phyloP scores from a whole-genome alignment of 1,140 invertebrate genomes.

The Camponotus floridanus region DNA sequence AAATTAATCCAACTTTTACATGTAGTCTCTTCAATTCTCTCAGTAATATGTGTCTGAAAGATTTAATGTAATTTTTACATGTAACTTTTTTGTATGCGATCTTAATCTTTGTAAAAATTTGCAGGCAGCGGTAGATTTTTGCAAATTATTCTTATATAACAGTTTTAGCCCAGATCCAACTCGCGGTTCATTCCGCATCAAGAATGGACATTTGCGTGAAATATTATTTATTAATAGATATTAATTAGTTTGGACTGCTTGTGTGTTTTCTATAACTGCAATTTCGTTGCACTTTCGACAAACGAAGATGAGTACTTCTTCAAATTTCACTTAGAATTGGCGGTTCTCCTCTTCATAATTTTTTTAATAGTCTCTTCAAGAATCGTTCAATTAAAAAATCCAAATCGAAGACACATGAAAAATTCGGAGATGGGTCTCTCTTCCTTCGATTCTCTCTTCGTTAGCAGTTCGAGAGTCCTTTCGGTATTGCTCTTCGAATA shows the following conservation, averaged over 20 bases:
- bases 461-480: not conserved
- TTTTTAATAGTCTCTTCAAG: slow-evolving; percentile 16
- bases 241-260: not conserved
- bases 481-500: not conserved
- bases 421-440: not conserved
- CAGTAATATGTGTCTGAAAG: not conserved
- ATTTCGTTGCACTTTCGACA: slow-evolving; percentile 34
- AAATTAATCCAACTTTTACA: not conserved
- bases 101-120: slow-evolving; percentile 2
- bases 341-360: slow-evolving; percentile 10
- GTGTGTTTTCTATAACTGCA: not conserved
- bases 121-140: slow-evolving; percentile 14
- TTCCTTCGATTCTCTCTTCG: not conserved
- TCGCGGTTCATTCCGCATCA: not conserved
- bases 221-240: slow-evolving; percentile 8
- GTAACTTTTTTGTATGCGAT: not conserved
- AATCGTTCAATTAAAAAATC: slow-evolving; percentile 33
- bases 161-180: slow-evolving; percentile 38
- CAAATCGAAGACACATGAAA: slow-evolving; percentile 46
- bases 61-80: not conserved
- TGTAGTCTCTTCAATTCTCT: not conserved
- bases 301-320: slow-evolving; percentile 24
- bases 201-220: not conserved
- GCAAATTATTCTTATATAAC: slow-evolving; percentile 13
- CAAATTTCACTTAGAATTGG: slow-evolving; percentile 6